A percentile compares a stretch with the other conserved stretches of the same genome.
Evolutionary conservation across 2,797 vertebrate genomes (phyloP).

Genomic region (Luscinia megarhynchos): DNA sequence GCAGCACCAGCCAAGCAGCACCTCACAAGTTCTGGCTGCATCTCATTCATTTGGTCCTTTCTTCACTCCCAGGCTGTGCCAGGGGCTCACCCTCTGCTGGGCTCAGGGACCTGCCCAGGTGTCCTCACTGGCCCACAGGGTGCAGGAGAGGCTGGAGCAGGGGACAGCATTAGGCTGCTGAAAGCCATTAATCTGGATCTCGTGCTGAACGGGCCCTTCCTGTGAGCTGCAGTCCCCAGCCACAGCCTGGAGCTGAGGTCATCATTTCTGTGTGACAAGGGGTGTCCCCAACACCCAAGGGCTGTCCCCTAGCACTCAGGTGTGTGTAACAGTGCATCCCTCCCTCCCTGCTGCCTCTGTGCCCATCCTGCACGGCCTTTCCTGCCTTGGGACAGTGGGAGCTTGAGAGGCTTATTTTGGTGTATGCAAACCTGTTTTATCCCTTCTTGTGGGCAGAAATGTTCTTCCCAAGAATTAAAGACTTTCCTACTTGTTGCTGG

Average conservation of each 20-base stretch:
- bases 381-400: neutral
- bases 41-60: neutral
- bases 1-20: neutral
- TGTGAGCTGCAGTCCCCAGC: neutral
- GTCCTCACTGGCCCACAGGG: fast-evolving
- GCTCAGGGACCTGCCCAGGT: neutral
- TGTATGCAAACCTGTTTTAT: neutral
- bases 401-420: neutral
- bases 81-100: neutral
- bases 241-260: fast-evolving
- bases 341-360: neutral
- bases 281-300: fast-evolving
- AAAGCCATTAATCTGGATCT: neutral
- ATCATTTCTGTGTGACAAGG: neutral
- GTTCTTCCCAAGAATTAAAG: neutral
- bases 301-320: fast-evolving
- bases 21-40: neutral
- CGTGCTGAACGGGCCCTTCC: neutral
- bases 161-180: neutral
- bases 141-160: neutral
- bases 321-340: neutral
- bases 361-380: neutral
- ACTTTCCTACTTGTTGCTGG: neutral
- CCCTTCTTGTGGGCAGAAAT: neutral
- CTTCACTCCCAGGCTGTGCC: neutral